Evolutionary conservation across 2,113 vertebrate species (phyloP).

Genomic region (Campylomormyrus numenius): DNA sequence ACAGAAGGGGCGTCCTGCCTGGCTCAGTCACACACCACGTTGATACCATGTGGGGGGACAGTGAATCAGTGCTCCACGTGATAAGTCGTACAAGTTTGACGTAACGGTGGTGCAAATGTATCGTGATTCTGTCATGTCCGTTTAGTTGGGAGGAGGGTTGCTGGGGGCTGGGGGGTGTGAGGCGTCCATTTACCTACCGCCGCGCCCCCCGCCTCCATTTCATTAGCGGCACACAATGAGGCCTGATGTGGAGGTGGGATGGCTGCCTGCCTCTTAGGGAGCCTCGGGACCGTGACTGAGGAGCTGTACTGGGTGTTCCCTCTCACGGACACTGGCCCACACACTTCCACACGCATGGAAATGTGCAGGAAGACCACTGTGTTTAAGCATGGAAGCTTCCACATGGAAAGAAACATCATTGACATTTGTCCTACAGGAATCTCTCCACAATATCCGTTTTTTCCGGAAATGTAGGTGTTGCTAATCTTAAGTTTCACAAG

Average conservation of each 20-base stretch:
- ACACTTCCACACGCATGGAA: background rate
- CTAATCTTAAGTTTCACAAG: background rate
- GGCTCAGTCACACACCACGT: background rate
- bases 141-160: background rate
- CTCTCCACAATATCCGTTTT: background rate
- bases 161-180: background rate
- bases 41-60: background rate
- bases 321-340: background rate
- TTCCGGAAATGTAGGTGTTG: background rate
- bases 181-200: background rate
- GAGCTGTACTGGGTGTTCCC: background rate
- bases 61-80: background rate
- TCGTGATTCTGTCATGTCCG: background rate
- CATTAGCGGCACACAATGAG: background rate
- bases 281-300: background rate
- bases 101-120: background rate
- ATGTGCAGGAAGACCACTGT: background rate
- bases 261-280: background rate
- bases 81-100: background rate
- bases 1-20: background rate
- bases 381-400: background rate
- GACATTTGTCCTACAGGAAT: background rate
- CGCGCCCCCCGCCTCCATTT: background rate
- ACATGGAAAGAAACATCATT: background rate
- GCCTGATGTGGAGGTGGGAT: background rate